These are phyloP conservation scores for Sebastiscus albofasciatus DNA, from an alignment of 2,797 vertebrate species.

Conservation along the genomic window DNA sequence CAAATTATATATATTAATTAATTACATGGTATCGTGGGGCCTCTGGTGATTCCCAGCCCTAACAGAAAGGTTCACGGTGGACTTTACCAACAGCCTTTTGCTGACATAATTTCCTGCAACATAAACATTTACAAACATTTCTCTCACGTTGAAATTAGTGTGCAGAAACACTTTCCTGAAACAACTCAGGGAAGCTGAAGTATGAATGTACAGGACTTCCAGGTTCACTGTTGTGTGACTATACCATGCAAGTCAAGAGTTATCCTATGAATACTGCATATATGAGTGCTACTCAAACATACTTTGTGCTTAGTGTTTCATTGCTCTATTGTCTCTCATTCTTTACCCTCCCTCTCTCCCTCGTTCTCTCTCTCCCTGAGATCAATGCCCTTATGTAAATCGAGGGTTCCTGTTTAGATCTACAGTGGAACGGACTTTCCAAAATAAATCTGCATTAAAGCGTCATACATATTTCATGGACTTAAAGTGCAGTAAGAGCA, in stretches of 20 bases:
- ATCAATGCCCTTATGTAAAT: slow-evolving; percentile 79
- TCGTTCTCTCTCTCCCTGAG: slow-evolving; percentile 46
- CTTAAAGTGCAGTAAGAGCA: slow-evolving; percentile 77
- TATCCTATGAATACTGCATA: slow-evolving; percentile 47
- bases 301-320: slow-evolving; percentile 68
- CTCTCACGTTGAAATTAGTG: neutral
- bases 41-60: too few species aligned
- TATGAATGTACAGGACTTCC: slow-evolving; percentile 30
- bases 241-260: slow-evolving; percentile 48
- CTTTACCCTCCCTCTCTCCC: slow-evolving; percentile 49
- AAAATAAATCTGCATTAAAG: slow-evolving; percentile 82
- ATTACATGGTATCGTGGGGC: too few species aligned
- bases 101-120: slow-evolving; percentile 64
- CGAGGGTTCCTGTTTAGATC: slow-evolving; percentile 71
- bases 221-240: slow-evolving; percentile 37
- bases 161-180: slow-evolving; percentile 14
- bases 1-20: too few species aligned
- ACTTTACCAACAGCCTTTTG: slow-evolving; percentile 48
- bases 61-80: slow-evolving; percentile 35
- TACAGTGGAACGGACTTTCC: slow-evolving; percentile 75
- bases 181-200: neutral
- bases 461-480: slow-evolving; percentile 83
- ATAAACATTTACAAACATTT: slow-evolving; percentile 54
- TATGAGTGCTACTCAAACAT: slow-evolving; percentile 59
- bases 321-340: slow-evolving; percentile 60